phyloP scores from a whole-genome alignment of 2,113 vertebrate genomes.

The Climacteris rufus region DNA sequence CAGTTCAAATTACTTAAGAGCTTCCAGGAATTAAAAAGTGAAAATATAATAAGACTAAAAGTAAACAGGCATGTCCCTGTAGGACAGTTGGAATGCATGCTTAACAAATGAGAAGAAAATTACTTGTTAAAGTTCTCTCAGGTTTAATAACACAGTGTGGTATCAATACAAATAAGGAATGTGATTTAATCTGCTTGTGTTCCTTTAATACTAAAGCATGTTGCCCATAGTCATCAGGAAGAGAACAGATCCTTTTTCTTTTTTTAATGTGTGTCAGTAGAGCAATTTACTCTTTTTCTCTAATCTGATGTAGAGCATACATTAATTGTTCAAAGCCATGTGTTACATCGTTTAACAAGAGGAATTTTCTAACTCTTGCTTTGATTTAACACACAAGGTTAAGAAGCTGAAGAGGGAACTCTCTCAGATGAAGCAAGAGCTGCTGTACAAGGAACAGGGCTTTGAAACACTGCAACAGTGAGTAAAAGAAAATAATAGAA shows the following conservation, averaged over 20 bases:
- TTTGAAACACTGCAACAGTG: constrained; percentile 85
- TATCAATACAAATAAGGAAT: constrained; percentile 55
- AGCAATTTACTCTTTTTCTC: constrained; percentile 21
- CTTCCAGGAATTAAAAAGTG: constrained; percentile 22
- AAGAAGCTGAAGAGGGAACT: constrained; percentile 85
- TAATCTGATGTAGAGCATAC: background rate
- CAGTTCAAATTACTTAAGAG: background rate
- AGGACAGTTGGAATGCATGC: constrained; percentile 40
- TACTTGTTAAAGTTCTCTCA: constrained; percentile 60
- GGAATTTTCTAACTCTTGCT: constrained; percentile 37
- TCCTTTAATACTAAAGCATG: constrained; percentile 39
- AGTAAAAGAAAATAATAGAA: constrained; percentile 65
- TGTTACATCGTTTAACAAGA: background rate
- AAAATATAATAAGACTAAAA: constrained; percentile 29
- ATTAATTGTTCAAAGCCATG: constrained; percentile 41
- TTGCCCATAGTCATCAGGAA: constrained; percentile 30
- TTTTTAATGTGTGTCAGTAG: constrained; percentile 39
- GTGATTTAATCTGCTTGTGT: constrained; percentile 55
- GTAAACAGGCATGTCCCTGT: constrained; percentile 7
- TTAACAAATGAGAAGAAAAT: constrained; percentile 58
- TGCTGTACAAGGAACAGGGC: constrained; percentile 85
- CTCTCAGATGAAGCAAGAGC: constrained; percentile 85
- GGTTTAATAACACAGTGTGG: constrained; percentile 67
- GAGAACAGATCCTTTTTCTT: constrained; percentile 11
- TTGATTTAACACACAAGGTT: constrained; percentile 75